phyloP scores from a whole-genome alignment of 2,113 vertebrate species.

The Rallus limicola region DNA sequence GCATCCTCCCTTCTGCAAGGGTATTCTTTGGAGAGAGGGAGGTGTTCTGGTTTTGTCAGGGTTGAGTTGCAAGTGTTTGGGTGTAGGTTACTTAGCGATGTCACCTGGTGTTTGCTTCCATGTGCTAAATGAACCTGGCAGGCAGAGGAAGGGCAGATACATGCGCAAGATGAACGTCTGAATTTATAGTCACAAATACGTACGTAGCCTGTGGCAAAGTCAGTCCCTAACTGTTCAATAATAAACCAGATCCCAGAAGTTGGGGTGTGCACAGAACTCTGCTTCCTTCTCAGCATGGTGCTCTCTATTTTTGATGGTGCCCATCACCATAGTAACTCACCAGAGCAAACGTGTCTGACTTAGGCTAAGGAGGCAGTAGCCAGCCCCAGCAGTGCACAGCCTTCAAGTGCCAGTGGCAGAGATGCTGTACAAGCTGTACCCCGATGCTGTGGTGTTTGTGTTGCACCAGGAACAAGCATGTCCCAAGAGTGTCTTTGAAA shows the following conservation, averaged over 20 bases:
- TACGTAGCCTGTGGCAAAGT: conserved; percentile 48
- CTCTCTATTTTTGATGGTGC: not conserved
- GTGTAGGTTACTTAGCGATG: not conserved
- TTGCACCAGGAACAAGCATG: not conserved
- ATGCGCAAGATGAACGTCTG: not conserved
- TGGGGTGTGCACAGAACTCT: not conserved
- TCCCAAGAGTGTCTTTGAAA: conserved; percentile 13
- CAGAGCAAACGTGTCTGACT: not conserved
- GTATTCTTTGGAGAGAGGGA: not conserved
- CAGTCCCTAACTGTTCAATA: not conserved
- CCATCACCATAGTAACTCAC: conserved; percentile 1
- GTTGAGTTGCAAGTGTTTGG: not conserved
- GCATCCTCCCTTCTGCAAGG: not conserved
- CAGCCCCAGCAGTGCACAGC: not conserved
- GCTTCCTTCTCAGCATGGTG: not conserved
- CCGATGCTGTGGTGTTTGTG: not conserved
- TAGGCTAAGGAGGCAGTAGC: not conserved
- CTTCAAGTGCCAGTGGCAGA: not conserved
- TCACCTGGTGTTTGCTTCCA: not conserved
- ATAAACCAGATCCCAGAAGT: conserved; percentile 4
- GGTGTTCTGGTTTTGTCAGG: not conserved
- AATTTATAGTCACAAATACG: not conserved
- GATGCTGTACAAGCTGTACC: not conserved
- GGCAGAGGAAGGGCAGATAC: conserved; percentile 5
- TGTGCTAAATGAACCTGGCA: not conserved